Evolutionary conservation across 2,797 vertebrate species (phyloP).

Genomic region (Mycteria americana): DNA sequence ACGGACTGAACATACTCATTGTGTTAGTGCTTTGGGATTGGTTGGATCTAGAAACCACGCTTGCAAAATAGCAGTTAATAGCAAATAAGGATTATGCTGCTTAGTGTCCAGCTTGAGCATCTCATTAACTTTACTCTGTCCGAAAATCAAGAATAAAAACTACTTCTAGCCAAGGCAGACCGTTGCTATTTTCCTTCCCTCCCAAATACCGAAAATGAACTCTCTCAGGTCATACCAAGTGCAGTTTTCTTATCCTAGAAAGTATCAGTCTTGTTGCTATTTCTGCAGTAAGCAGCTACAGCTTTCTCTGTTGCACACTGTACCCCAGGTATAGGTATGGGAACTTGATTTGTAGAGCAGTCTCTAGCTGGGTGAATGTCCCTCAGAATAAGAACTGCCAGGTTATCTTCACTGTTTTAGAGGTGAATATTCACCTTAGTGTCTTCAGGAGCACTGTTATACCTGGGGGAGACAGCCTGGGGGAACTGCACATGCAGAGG

Average conservation of each 20-base stretch:
- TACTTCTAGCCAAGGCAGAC: not conserved
- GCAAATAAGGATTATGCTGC: not conserved
- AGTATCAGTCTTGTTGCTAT: not conserved
- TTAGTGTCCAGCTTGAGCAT: not conserved
- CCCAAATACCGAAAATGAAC: not conserved
- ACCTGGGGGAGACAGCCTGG: not conserved
- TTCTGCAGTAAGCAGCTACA: not conserved
- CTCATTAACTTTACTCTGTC: not conserved
- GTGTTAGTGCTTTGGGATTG: not conserved
- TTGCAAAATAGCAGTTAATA: not conserved
- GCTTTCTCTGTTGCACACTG: not conserved
- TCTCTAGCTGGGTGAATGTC: not conserved
- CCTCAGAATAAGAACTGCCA: not conserved
- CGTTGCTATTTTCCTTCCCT: not conserved
- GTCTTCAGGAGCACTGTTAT: not conserved
- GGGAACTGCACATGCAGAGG: accelerated
- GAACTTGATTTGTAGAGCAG: not conserved
- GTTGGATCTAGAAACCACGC: not conserved
- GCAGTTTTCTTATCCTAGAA: not conserved
- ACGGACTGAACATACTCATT: not conserved
- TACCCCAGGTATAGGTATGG: not conserved
- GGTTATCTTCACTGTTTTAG: not conserved
- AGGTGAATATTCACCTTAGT: not conserved
- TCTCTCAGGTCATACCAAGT: not conserved
- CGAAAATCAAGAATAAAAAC: not conserved